A percentile compares a stretch with the other conserved stretches of the same genome.
Evolutionary conservation across 2,888 invertebrate species (phyloP).

Genomic region (Amphipyra tragopoginis): DNA sequence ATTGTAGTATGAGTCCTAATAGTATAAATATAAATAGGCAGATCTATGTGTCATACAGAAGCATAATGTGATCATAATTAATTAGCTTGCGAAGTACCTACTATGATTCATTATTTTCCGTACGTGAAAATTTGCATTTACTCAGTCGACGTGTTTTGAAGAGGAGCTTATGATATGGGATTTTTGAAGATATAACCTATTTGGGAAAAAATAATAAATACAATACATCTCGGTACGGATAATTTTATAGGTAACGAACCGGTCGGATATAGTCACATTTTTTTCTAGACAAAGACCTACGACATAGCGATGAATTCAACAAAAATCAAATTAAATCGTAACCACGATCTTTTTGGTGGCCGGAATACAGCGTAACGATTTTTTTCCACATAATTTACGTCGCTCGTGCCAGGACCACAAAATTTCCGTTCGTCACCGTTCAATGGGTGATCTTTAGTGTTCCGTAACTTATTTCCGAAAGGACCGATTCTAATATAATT

Average conservation of each 20-base stretch:
- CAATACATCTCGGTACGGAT: background rate
- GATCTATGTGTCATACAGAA: too few relatives aligned
- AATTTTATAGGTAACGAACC: constrained; percentile 3
- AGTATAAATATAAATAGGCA: too few relatives aligned
- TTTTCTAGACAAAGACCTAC: constrained; percentile 36
- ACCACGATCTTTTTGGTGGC: constrained; percentile 75
- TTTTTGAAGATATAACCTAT: too few relatives aligned
- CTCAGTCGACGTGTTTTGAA: too few relatives aligned
- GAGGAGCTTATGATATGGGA: too few relatives aligned
- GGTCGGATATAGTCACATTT: constrained; percentile 33
- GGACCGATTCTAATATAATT: background rate
- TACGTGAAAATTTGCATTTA: too few relatives aligned
- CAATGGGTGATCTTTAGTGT: constrained; percentile 75
- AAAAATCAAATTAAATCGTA: constrained; percentile 75
- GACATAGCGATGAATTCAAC: constrained; percentile 52
- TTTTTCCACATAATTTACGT: constrained; percentile 72
- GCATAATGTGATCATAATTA: too few relatives aligned
- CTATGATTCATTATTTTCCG: too few relatives aligned
- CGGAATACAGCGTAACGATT: constrained; percentile 71
- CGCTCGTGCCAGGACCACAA: constrained; percentile 87
- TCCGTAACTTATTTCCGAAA: constrained; percentile 46
- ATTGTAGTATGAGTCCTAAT: too few relatives aligned
- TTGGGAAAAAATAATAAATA: too few relatives aligned
- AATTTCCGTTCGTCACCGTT: constrained; percentile 85
- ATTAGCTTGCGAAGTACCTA: too few relatives aligned